phyloP scores from a whole-genome alignment of 2,888 invertebrate species.

The Dicyrtomina minuta region DNA sequence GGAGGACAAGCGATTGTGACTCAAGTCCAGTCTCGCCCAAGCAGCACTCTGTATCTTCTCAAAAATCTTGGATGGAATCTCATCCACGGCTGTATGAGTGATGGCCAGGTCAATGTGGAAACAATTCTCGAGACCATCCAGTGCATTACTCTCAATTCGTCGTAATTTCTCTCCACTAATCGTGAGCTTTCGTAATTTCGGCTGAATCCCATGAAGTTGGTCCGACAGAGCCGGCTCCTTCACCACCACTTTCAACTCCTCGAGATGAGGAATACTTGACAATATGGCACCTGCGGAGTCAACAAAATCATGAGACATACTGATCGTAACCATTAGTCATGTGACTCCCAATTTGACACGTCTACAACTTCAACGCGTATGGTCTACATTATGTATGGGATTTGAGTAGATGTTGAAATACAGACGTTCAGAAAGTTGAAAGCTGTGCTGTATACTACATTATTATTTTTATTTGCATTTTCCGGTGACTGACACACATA shows the following conservation, averaged over 20 bases:
- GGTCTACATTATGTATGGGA: neutral
- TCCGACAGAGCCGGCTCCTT: conserved; percentile 72
- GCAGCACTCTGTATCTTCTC: conserved; percentile 45
- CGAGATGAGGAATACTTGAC: conserved; percentile 70
- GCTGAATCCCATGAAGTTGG: conserved; percentile 75
- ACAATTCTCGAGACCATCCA: conserved; percentile 71
- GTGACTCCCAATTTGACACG: neutral
- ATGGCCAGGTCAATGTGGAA: conserved; percentile 77
- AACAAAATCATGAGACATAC: neutral
- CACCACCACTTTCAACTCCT: conserved; percentile 74
- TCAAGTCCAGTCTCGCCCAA: conserved; percentile 66
- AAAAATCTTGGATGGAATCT: conserved; percentile 69
- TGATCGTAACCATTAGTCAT: neutral
- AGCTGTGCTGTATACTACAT: no score
- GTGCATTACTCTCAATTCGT: conserved; percentile 74
- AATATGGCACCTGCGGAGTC: conserved; percentile 62
- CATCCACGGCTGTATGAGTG: conserved; percentile 73
- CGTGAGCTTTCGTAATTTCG: conserved; percentile 76
- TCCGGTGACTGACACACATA: no score
- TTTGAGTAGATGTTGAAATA: no score
- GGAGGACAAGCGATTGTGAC: conserved; percentile 75
- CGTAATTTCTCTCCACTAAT: conserved; percentile 75
- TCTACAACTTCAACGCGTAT: no score
- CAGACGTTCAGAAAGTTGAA: no score
- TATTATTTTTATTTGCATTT: no score